Base-by-base conservation (phyloP, 1,140 invertebrate genomes). In the Aphidius gifuensis region DNA sequence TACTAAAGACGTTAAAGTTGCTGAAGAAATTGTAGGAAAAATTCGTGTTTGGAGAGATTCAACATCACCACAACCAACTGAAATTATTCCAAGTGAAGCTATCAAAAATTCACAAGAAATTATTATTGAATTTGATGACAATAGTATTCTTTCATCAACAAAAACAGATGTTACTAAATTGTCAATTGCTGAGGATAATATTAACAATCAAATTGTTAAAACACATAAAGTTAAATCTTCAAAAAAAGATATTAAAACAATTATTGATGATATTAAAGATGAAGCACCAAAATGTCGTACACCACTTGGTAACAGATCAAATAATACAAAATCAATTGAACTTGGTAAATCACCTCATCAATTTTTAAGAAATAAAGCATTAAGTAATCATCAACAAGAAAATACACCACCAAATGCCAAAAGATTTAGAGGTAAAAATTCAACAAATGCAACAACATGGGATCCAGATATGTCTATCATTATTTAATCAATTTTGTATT, bases 251-350 rank as follows among this genome's bases (percentile, higher is more conserved):
- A 38, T 39, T 8, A 74, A 69, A 59, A 39, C 46, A 45, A 2
- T 38, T 44, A 16, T 47, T 16, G 65, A 69, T 6, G 68, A 69
- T 23, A 60, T 65, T 40, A 68, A 64, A 9, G 9, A 58, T 55
- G 48, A 68, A 58, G 66, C 67, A 62, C 51, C 7, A 11, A 48
- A 78, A 73, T 66, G 64, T 68, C 75, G 78, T 55, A 74, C 72
- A 56, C 78, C 78, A 11, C 64, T 80, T n/a, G 68, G 67, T 48
- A 79, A 75, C 61, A 66, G 78, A 49, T 79, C 75, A 4, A 80
- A 77, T 55, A 74, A 74, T 39, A 59, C 69, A 21, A 58, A 43
- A 16, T 59, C 72, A 40, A 64, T 32, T 11, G 60, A 67, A 4
- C 11, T 48, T 45, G 48, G 49, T 6, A 74, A 69, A 58, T 74